Conservation (phyloP, 2,888 invertebrate species). For the Malachius bipustulatus region DNA sequence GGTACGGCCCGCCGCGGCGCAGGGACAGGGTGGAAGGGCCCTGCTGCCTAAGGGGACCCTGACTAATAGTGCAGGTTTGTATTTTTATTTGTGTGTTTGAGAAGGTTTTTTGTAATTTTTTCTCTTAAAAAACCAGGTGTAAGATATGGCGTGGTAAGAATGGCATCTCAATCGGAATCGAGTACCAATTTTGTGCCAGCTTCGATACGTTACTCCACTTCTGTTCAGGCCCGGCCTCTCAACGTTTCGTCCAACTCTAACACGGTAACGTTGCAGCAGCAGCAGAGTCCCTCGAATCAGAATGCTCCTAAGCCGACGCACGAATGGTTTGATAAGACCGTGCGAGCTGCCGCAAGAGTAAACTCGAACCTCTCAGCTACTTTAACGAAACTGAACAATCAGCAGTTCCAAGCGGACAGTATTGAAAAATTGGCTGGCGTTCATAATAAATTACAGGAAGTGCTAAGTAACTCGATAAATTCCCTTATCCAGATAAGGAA, state of each 20-base stretch:
- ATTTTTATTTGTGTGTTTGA: no score
- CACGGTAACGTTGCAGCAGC: neutral
- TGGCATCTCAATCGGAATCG: no score
- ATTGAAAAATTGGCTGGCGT: conserved; percentile 42
- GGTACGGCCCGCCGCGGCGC: no score
- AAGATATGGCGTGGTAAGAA: no score
- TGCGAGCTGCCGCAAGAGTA: conserved; percentile 44
- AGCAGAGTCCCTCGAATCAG: conserved; percentile 9
- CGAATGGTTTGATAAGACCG: conserved; percentile 49
- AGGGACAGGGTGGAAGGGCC: no score
- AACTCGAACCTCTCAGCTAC: conserved; percentile 44
- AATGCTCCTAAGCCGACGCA: conserved; percentile 22
- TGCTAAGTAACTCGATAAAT: conserved; percentile 42
- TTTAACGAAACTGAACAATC: conserved; percentile 42
- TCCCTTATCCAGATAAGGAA: conserved; percentile 44
- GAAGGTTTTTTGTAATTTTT: no score
- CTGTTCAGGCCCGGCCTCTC: neutral
- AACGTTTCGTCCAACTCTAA: neutral
- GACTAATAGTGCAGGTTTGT: no score
- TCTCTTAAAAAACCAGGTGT: no score
- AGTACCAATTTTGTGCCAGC: no score
- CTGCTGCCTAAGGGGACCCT: no score
- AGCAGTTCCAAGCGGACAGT: conserved; percentile 39
- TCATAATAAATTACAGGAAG: conserved; percentile 44
- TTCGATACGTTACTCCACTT: no score